Evolutionary conservation across 1,140 invertebrate species (phyloP).

Genomic region (Alviniconcha marisindica): DNA sequence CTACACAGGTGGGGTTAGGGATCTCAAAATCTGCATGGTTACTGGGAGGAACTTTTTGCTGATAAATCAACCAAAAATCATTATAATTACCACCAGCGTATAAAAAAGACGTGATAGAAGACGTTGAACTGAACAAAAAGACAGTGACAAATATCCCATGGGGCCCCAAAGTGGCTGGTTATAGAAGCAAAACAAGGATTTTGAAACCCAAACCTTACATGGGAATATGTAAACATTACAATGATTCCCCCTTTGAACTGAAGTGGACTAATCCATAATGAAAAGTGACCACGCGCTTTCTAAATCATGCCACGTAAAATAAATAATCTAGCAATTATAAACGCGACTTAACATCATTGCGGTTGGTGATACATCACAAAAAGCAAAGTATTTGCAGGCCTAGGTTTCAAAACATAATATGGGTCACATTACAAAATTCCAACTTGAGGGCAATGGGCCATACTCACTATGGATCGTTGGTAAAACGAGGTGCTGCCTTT

Average conservation of each 20-base stretch:
- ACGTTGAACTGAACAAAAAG: too few relatives aligned
- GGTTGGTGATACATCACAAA: neutral
- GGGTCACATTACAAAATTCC: constrained; percentile 32
- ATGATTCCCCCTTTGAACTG: constrained; percentile 1
- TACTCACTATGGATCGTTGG: constrained; percentile 96
- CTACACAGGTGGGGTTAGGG: too few relatives aligned
- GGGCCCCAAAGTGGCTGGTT: neutral
- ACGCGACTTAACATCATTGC: neutral
- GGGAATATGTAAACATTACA: constrained; percentile 38
- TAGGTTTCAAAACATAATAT: neutral
- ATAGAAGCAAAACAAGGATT: constrained; percentile 14
- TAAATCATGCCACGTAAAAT: neutral
- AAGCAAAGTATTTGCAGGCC: neutral
- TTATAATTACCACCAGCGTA: too few relatives aligned
- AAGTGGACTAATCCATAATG: constrained; percentile 21
- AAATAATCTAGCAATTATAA: neutral
- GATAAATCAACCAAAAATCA: too few relatives aligned
- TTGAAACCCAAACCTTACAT: constrained; percentile 38
- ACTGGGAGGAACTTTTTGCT: too few relatives aligned
- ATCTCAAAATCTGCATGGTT: too few relatives aligned
- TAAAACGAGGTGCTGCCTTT: constrained; percentile 87
- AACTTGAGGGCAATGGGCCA: constrained; percentile 41
- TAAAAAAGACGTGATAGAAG: too few relatives aligned
- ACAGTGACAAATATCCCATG: neutral
- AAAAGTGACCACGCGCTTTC: neutral